Conservation (phyloP, 2,888 invertebrate species). For the Eledone cirrhosa region DNA sequence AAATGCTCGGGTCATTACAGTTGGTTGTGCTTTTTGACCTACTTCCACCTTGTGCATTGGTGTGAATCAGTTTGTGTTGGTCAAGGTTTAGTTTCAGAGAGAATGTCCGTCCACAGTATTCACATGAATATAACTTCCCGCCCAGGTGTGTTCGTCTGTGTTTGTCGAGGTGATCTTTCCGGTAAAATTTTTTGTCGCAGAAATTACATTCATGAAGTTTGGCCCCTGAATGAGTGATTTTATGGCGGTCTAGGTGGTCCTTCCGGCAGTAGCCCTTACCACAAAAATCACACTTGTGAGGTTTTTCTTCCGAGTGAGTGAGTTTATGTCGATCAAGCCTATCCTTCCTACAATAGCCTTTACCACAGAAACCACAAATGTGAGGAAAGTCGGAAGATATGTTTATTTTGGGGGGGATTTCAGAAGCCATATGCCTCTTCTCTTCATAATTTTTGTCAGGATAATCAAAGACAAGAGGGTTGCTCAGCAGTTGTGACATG, state of each 20-base stretch:
- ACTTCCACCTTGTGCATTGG: background rate
- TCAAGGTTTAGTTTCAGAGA: background rate
- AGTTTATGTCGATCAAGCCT: conserved; percentile 10
- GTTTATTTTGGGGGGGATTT: background rate
- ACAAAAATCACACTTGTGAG: conserved; percentile 6
- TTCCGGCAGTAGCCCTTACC: conserved; percentile 14
- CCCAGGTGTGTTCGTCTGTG: conserved; percentile 4
- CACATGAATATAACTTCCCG: background rate
- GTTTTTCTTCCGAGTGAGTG: conserved; percentile 15
- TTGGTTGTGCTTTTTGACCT: background rate
- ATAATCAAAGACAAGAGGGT: background rate
- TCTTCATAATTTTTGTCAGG: conserved; percentile 15
- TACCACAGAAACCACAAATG: conserved; percentile 12
- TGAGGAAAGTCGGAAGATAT: background rate
- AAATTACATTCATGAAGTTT: background rate
- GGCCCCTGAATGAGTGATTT: background rate
- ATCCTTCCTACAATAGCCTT: conserved; percentile 17
- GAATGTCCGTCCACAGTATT: background rate
- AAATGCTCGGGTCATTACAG: background rate
- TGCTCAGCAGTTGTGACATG: conserved; percentile 21
- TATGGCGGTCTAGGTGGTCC: conserved; percentile 21
- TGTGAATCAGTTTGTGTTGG: conserved; percentile 10
- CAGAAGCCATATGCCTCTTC: background rate
- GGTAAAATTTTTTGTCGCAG: conserved; percentile 19
- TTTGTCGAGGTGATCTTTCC: conserved; percentile 22